Evolutionary conservation across 2,888 invertebrate species (phyloP), one percentile per base, ranked within the genome.

Genomic region (Platynereis dumerilii): DNA sequence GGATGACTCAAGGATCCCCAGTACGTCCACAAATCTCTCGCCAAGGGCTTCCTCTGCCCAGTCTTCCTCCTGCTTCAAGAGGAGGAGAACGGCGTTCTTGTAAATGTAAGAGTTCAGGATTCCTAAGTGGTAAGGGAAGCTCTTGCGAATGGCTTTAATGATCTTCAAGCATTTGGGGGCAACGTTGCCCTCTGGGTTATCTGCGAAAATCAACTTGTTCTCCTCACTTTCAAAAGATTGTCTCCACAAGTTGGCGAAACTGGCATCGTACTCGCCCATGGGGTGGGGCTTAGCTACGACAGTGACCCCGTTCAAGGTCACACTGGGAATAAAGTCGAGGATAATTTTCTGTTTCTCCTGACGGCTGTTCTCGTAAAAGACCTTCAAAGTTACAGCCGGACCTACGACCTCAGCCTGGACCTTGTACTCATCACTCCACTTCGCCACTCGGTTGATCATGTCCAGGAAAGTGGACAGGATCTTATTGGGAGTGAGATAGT

Each of bases 81-180:
- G 26, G 42, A 56, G 62, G 15, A 68, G 58, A n/a, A 67, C 54
- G 27, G 67, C 52, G 2, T 65, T 68, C 29, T 65, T 67, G 53
- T 57, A 59, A 44, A 48, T 34, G 42, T 69, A 69, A 20, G 67
- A 52, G 26, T 28, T 39, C 17, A 69, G 44, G 39, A 65, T 39
- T 26, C 67, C 65, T 28, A 69, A 65, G 45, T 69, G 65, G 1
- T 56, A 42, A 1, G 60, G 67, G 53, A 58, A 61, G 56, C 68
- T 65, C 1, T 59, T 45, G 3, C 67, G 62, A n/a, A 69, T 52
- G 17, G 65, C 65, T 42, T 69, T 67, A n/a, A 69, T 39, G 24
- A 69, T 63, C 54, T 68, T 65, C 54, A 69, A 54, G 17, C 58
- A 58, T 28, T 54, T 60, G 5, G 34, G 34, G 20, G 45, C 20